These are phyloP conservation scores for Brachyhypopomus occidentalis DNA, from an alignment of 2,113 vertebrate species.

Conservation along the genomic window DNA sequence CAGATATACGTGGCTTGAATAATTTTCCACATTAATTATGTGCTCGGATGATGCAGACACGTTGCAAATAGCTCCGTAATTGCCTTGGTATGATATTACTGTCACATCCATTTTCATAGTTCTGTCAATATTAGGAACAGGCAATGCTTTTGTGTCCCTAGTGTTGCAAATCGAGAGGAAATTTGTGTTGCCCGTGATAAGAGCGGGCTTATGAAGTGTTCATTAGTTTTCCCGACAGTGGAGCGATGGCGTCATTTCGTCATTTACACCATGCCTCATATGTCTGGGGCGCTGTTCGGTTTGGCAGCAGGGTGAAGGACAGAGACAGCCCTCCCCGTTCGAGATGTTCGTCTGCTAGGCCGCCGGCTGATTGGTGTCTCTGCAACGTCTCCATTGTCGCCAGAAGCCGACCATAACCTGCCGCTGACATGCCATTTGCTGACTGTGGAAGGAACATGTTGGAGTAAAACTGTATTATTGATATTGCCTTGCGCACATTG, in stretches of 20 bases:
- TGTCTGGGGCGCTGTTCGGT: conserved; percentile 59
- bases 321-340: too few species aligned
- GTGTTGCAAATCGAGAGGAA: conserved; percentile 27
- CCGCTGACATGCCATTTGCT: too few species aligned
- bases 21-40: conserved; percentile 47
- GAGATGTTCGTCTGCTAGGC: neutral
- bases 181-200: conserved; percentile 31
- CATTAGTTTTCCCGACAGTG: neutral
- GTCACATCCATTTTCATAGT: neutral
- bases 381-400: neutral
- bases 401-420: neutral
- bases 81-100: neutral
- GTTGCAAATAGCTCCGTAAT: neutral
- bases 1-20: too few species aligned
- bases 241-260: neutral
- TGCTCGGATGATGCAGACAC: conserved; percentile 19
- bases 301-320: neutral
- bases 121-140: too few species aligned
- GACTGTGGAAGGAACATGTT: too few species aligned
- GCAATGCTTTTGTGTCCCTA: neutral
- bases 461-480: too few species aligned
- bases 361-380: neutral
- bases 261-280: conserved; percentile 60
- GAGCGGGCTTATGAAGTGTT: conserved; percentile 23
- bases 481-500: too few species aligned